phyloP scores from a whole-genome alignment of 2,888 invertebrate genomes.

The Parnassius apollo region DNA sequence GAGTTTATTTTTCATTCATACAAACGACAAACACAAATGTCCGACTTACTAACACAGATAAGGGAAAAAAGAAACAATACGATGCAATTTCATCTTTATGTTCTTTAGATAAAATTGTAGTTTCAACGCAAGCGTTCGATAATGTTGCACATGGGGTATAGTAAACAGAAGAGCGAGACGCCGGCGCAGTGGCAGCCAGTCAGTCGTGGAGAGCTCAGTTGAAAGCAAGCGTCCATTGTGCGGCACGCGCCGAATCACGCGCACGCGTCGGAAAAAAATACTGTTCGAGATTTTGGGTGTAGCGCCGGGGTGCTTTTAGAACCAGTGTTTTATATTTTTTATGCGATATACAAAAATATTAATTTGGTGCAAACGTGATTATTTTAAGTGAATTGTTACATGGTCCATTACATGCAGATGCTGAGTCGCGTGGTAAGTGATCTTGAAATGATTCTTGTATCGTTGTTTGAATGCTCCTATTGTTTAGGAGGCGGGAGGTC shows the following conservation, averaged over 20 bases:
- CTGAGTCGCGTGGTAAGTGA: conserved; percentile 72
- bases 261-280: conserved; percentile 58
- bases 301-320: conserved; percentile 57
- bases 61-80: conserved; percentile 34
- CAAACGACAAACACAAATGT: conserved; percentile 75
- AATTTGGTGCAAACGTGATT: conserved; percentile 45
- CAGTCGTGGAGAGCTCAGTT: conserved; percentile 56
- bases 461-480: conserved; percentile 66
- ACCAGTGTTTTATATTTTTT: conserved; percentile 51
- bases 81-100: conserved; percentile 36
- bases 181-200: conserved; percentile 57
- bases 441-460: conserved; percentile 54
- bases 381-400: conserved; percentile 48
- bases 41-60: conserved; percentile 75
- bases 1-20: conserved; percentile 78
- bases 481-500: conserved; percentile 55
- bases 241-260: conserved; percentile 57
- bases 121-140: conserved; percentile 50
- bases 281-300: conserved; percentile 56
- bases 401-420: conserved; percentile 61
- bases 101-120: conserved; percentile 33
- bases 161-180: conserved; percentile 65
- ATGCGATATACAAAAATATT: conserved; percentile 38
- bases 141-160: conserved; percentile 69
- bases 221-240: conserved; percentile 58